Evolutionary conservation across 2,888 invertebrate genomes (phyloP).

Genomic region (Hermodice carunculata): DNA sequence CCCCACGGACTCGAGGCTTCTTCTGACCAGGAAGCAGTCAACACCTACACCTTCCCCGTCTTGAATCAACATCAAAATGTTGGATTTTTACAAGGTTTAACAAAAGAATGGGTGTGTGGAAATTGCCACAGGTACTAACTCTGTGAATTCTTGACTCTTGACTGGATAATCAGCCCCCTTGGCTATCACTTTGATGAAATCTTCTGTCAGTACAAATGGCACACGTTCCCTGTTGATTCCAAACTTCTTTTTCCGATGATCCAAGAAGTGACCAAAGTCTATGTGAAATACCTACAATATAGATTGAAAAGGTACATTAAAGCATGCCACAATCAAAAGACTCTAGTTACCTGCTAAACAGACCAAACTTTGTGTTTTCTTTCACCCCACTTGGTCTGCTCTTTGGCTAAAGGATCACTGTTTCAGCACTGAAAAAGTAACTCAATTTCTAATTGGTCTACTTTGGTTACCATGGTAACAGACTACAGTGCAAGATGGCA

Average conservation of each 20-base stretch:
- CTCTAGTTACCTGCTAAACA: not conserved
- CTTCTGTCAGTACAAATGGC: constrained; percentile 76
- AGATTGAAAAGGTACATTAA: too few relatives aligned
- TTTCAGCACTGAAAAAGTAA: too few relatives aligned
- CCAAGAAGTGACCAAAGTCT: constrained; percentile 77
- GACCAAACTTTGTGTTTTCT: not conserved
- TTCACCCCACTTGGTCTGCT: too few relatives aligned
- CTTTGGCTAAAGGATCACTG: too few relatives aligned
- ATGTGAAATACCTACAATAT: constrained; percentile 76
- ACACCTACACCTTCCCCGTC: too few relatives aligned
- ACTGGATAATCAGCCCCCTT: constrained; percentile 73
- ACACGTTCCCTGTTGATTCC: constrained; percentile 76
- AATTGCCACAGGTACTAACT: too few relatives aligned
- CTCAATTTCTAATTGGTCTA: too few relatives aligned
- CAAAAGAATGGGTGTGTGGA: not conserved
- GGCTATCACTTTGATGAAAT: constrained; percentile 75
- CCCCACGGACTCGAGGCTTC: too few relatives aligned
- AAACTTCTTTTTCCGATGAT: constrained; percentile 77
- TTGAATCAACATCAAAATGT: too few relatives aligned
- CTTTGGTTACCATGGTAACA: too few relatives aligned
- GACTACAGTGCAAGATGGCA: not conserved
- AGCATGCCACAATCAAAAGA: not conserved
- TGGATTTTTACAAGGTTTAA: not conserved
- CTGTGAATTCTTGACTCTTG: constrained; percentile 72
- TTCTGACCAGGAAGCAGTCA: too few relatives aligned